Percentiles rank a stretch among this genome's conserved stretches.
These are phyloP conservation scores for Troglohyphantes excavatus DNA, from an alignment of 2,888 invertebrate genomes.

Conservation along the genomic window DNA sequence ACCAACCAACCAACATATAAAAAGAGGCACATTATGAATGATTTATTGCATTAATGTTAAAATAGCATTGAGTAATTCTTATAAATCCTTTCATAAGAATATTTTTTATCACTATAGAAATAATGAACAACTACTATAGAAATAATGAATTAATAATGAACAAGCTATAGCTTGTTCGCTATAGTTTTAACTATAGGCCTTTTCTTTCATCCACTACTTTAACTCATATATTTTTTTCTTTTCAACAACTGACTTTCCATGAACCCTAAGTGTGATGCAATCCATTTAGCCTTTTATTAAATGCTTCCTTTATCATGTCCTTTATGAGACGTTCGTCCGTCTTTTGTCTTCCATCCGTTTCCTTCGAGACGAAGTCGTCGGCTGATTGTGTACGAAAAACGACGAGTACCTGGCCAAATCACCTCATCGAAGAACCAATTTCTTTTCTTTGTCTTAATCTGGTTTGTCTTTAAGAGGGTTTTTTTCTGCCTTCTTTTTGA, in stretches of 20 bases:
- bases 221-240: neutral
- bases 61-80: too few species aligned
- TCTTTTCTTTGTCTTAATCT: neutral
- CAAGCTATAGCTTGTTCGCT: too few species aligned
- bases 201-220: neutral
- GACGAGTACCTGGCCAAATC: neutral
- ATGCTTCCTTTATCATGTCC: neutral
- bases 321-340: too few species aligned
- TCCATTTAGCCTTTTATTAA: neutral
- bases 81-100: too few species aligned
- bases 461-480: neutral
- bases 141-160: too few species aligned
- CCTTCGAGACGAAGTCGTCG: neutral
- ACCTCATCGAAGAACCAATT: neutral
- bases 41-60: too few species aligned
- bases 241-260: conserved; percentile 9
- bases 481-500: neutral
- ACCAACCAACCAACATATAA: too few species aligned
- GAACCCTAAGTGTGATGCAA: conserved; percentile 15
- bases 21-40: too few species aligned
- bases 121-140: too few species aligned
- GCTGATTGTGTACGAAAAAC: neutral
- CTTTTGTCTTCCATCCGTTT: conserved; percentile 7
- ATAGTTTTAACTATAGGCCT: too few species aligned
- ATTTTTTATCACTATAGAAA: too few species aligned